phyloP scores from a whole-genome alignment of 2,888 invertebrate species.

The Diploptera punctata region DNA sequence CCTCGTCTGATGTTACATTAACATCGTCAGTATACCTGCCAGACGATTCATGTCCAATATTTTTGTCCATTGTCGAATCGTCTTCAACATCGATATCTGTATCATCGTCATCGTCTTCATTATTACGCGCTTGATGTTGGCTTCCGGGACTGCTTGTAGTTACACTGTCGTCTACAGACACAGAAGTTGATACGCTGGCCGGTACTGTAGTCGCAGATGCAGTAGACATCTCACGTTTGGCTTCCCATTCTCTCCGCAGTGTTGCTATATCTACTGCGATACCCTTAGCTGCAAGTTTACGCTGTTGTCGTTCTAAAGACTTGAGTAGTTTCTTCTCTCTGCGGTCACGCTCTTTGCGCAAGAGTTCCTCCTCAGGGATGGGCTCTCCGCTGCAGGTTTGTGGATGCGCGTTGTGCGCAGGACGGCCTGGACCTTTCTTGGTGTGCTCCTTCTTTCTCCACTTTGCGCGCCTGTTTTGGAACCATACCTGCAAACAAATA shows the following conservation, averaged over 20 bases:
- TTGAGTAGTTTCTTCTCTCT: conserved; percentile 91
- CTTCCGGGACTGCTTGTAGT: background rate
- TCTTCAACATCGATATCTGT: conserved; percentile 38
- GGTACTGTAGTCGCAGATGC: background rate
- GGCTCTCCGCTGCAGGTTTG: conserved; percentile 98
- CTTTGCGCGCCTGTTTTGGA: conserved; percentile 98
- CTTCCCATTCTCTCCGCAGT: conserved; percentile 31
- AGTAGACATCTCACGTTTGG: conserved; percentile 28
- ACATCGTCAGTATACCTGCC: background rate
- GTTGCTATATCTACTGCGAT: conserved; percentile 88
- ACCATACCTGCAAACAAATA: conserved; percentile 98
- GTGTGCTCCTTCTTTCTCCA: conserved; percentile 99
- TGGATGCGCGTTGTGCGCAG: conserved; percentile 97
- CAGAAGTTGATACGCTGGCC: background rate
- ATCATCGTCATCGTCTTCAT: conserved; percentile 34
- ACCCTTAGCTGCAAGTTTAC: conserved; percentile 90
- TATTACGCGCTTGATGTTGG: background rate
- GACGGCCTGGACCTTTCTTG: conserved; percentile 97
- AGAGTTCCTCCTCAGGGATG: conserved; percentile 88
- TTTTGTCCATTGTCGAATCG: conserved; percentile 28
- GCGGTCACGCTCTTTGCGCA: conserved; percentile 85
- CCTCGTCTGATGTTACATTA: conserved; percentile 15
- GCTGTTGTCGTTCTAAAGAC: conserved; percentile 88
- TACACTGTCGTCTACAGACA: background rate
- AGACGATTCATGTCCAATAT: background rate